Base-by-base conservation (phyloP, 2,113 vertebrate species). In the Peromyscus polionotus region DNA sequence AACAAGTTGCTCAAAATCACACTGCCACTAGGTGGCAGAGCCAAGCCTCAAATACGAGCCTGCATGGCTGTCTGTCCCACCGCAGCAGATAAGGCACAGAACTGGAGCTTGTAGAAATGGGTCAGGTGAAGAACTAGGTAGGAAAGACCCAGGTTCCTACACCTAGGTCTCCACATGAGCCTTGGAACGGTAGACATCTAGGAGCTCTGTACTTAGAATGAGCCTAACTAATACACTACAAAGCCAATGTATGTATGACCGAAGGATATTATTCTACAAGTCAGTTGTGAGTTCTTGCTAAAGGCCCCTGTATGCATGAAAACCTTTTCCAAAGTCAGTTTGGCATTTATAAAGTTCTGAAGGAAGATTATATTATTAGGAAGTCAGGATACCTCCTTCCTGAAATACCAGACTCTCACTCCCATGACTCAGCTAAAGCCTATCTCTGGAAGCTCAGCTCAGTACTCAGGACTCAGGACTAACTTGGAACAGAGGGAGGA, bases 291-390 rank as follows among this genome's bases (percentile, higher is more conserved):
- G 28, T 57, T 20, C 75, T n/a, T 65, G 51, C 67, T 76, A 48
- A 87, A 39, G 68, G 61, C 28, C 19, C 33, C 72, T 79, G 5
- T 45, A n/a, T 51, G 6, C 42, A 33, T 2, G 8, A 39, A 61
- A 39, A 93, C 63, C 83, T 17, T 95, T 83, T 87, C 63, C 75
- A 95, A 75, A 92, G 70, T 73, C 22, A 91, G 77, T 48, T 10
- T 54, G 63, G 36, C 39, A 93, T 77, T 94, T 93, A 19, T 42
- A 91, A 88, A 94, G 93, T 17, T 85, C 80, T 88, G 87, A 75
- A 92, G 28, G 11, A 91, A 76, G 13, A 91, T 22, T 65, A 5
- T 20, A 39, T 75, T 26, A 39, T 63, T n/a, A 93, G n/a, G 16
- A 79, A 92, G 48, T 73, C 68, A 91, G 87, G 84, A 39, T 36